Evolutionary conservation across 2,797 vertebrate genomes (phyloP).

Genomic region (Onychomys arenicola): DNA sequence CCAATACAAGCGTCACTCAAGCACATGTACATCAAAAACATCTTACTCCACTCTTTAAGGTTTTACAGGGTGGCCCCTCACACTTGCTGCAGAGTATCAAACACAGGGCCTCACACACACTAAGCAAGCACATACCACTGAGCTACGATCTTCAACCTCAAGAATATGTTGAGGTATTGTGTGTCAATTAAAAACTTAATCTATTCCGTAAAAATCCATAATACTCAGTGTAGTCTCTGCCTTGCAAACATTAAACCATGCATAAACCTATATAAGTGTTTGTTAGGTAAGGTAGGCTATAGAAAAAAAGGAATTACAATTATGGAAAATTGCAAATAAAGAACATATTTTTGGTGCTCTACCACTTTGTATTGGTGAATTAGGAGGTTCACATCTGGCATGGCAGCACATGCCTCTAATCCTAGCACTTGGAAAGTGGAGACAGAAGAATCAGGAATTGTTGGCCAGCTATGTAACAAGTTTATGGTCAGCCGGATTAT

Average conservation of each 20-base stretch:
- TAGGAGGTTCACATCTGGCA: background rate
- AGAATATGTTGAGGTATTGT: background rate
- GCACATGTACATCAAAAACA: background rate
- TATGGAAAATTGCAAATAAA: background rate
- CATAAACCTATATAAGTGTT: conserved; percentile 23
- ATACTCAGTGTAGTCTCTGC: background rate
- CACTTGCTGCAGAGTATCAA: background rate
- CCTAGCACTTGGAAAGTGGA: background rate
- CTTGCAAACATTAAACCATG: conserved; percentile 4
- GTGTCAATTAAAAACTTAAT: background rate
- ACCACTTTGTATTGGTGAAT: background rate
- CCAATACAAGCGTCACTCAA: background rate
- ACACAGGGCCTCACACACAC: background rate
- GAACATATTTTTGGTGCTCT: background rate
- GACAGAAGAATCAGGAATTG: background rate
- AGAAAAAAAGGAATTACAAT: conserved; percentile 31
- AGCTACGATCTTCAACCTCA: background rate
- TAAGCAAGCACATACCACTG: background rate
- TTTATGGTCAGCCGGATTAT: background rate
- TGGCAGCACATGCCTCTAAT: background rate
- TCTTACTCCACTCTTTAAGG: background rate
- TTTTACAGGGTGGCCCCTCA: background rate
- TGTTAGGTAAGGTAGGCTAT: conserved; percentile 18
- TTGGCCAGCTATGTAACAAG: background rate
- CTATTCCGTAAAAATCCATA: conserved; percentile 7